Percentiles rank a stretch among this genome's conserved stretches.
phyloP scores from a whole-genome alignment of 2,797 vertebrate species.

The Acropternis orthonyx region DNA sequence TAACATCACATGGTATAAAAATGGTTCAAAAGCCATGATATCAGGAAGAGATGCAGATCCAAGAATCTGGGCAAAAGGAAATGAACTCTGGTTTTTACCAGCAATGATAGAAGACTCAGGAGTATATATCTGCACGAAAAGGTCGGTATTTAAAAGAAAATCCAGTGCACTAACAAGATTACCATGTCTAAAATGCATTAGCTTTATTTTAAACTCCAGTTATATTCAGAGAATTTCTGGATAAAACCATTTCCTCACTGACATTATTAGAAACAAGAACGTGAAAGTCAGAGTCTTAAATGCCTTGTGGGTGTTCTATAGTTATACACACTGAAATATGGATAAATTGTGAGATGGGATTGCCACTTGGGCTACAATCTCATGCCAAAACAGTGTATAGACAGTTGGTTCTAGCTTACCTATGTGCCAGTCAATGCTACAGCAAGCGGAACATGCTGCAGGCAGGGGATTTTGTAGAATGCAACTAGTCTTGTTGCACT shows the following conservation, averaged over 20 bases:
- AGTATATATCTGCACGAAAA: constrained; percentile 83
- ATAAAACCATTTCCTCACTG: background rate
- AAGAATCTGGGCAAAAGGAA: constrained; percentile 57
- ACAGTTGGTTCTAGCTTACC: background rate
- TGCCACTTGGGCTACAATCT: background rate
- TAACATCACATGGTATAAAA: constrained; percentile 65
- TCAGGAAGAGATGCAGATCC: constrained; percentile 46
- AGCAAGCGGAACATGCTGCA: background rate
- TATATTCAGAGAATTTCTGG: background rate
- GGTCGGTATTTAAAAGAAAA: constrained; percentile 72
- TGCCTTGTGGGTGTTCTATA: background rate
- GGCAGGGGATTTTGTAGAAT: background rate
- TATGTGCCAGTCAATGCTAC: background rate
- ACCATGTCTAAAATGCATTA: background rate
- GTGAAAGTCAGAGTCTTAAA: background rate
- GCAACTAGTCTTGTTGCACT: background rate
- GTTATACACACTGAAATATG: background rate
- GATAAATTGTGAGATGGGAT: background rate
- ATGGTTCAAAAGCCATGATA: constrained; percentile 31
- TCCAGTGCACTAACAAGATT: background rate
- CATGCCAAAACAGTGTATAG: background rate
- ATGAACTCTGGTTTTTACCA: constrained; percentile 86
- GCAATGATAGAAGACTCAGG: constrained; percentile 81
- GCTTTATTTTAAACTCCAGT: background rate
- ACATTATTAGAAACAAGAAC: background rate